A percentile compares a stretch with the other conserved stretches of the same genome.
These are phyloP conservation scores for Gonatopus flavifemur DNA, from an alignment of 1,140 invertebrate genomes.

Conservation along the genomic window DNA sequence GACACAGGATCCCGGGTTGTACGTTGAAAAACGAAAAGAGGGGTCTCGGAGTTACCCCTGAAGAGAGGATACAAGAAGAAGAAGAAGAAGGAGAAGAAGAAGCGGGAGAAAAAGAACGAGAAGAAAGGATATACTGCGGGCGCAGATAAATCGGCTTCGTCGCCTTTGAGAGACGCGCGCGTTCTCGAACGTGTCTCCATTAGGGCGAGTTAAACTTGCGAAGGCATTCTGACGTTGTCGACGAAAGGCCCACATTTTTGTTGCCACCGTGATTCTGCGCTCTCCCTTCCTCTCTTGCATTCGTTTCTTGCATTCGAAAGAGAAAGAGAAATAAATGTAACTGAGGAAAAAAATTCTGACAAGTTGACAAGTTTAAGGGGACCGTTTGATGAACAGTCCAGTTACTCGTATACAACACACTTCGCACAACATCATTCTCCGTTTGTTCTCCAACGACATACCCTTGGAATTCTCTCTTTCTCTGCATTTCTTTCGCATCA, in stretches of 20 bases:
- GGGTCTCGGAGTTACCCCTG: slow-evolving; percentile 7
- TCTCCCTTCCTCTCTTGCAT: neutral
- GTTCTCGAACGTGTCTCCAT: slow-evolving; percentile 52
- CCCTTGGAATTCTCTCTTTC: slow-evolving; percentile 16
- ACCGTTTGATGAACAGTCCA: slow-evolving; percentile 19
- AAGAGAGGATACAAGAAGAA: slow-evolving; percentile 1
- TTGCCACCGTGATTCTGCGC: neutral
- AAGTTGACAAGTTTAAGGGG: slow-evolving; percentile 15
- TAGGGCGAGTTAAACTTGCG: slow-evolving; percentile 36
- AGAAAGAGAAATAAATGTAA: too few species aligned
- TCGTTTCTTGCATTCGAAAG: slow-evolving; percentile 9
- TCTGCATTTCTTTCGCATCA: neutral
- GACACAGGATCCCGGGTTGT: slow-evolving; percentile 26
- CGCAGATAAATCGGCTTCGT: slow-evolving; percentile 52
- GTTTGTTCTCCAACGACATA: too few species aligned
- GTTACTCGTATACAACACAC: too few species aligned
- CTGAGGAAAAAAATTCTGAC: slow-evolving; percentile 10
- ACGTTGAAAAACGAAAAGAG: slow-evolving; percentile 4
- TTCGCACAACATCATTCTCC: too few species aligned
- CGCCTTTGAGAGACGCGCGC: slow-evolving; percentile 43
- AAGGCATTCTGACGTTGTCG: too few species aligned
- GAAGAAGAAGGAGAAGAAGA: neutral
- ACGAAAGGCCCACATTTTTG: slow-evolving; percentile 20
- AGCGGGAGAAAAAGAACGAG: slow-evolving; percentile 13
- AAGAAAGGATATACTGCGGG: slow-evolving; percentile 33